phyloP scores from a whole-genome alignment of 2,888 invertebrate genomes.

The Sycophila texana region DNA sequence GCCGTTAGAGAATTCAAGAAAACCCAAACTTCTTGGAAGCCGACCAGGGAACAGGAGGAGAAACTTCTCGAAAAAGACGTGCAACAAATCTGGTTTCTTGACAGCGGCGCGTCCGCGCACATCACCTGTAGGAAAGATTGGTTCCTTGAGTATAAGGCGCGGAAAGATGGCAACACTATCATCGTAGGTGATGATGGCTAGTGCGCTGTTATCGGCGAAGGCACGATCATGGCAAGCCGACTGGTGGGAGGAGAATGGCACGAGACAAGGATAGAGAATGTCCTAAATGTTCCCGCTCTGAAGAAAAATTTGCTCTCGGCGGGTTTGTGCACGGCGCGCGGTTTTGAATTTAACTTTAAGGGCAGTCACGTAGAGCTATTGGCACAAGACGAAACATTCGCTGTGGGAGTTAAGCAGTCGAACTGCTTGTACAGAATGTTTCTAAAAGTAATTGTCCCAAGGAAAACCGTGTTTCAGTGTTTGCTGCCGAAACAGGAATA shows the following conservation, averaged over 20 bases:
- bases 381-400: conserved; percentile 42
- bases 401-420: conserved; percentile 54
- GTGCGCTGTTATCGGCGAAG: conserved; percentile 57
- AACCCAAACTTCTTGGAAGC: too few species aligned
- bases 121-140: conserved; percentile 57
- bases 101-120: conserved; percentile 58
- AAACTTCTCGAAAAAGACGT: conserved; percentile 43
- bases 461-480: conserved; percentile 27
- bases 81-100: conserved; percentile 53
- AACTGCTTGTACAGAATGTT: conserved; percentile 61
- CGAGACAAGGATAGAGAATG: conserved; percentile 57
- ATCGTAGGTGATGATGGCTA: conserved; percentile 56
- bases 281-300: conserved; percentile 58
- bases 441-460: conserved; percentile 34
- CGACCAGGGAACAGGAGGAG: background rate
- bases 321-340: conserved; percentile 57
- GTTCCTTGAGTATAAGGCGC: conserved; percentile 54
- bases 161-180: conserved; percentile 31
- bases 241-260: conserved; percentile 50
- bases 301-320: conserved; percentile 64
- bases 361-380: conserved; percentile 43
- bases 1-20: background rate
- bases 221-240: conserved; percentile 54
- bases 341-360: conserved; percentile 51
- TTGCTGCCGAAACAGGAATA: conserved; percentile 5